phyloP scores from a whole-genome alignment of 1,140 invertebrate species.

The Amphibalanus amphitrite region DNA sequence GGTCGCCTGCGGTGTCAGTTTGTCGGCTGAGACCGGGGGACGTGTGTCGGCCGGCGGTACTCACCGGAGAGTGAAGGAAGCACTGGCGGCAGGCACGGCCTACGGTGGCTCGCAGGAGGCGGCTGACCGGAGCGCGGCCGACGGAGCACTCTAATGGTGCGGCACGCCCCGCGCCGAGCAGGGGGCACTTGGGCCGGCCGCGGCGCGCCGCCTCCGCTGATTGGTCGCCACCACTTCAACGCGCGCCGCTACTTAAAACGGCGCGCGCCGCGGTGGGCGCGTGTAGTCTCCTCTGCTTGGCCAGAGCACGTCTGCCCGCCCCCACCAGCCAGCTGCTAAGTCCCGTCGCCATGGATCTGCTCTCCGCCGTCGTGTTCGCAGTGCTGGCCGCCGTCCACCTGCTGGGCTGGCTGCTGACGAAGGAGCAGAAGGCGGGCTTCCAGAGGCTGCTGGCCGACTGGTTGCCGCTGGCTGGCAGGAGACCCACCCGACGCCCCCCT shows the following conservation, averaged over 20 bases:
- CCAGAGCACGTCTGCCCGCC: neutral
- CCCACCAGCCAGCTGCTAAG: too few species aligned
- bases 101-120: too few species aligned
- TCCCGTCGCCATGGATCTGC: neutral
- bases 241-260: neutral
- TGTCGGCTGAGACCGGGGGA: too few species aligned
- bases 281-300: neutral
- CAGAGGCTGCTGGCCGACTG: neutral
- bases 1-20: too few species aligned
- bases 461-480: neutral
- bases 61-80: too few species aligned
- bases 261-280: too few species aligned
- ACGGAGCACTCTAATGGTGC: neutral
- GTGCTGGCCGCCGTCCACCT: neutral
- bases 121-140: neutral
- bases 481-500: neutral
- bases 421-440: neutral
- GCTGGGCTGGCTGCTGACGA: neutral
- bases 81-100: too few species aligned
- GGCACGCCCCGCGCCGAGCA: neutral
- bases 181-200: neutral
- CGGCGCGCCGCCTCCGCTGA: neutral
- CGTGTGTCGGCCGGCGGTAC: too few species aligned
- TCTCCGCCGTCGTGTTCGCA: neutral
- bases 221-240: neutral